Conservation (phyloP, 2,888 invertebrate species). For the Patella ulyssiponensis region DNA sequence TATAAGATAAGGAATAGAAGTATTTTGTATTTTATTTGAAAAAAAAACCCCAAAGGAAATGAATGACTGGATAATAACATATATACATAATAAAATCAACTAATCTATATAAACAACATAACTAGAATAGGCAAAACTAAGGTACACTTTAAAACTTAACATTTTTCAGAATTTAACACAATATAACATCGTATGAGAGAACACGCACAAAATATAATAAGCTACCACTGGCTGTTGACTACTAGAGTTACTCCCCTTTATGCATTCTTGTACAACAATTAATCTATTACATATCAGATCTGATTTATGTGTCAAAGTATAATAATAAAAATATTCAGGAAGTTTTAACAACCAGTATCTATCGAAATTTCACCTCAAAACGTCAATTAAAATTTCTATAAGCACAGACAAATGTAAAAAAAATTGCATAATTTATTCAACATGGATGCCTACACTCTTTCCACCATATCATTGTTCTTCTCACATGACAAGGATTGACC, state of each 20-base stretch:
- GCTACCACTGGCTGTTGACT: constrained; percentile 1
- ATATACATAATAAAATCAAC: background rate
- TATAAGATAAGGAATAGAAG: background rate
- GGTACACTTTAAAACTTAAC: constrained; percentile 13
- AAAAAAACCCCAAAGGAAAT: background rate
- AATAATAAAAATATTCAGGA: too few relatives aligned
- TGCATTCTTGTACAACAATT: background rate
- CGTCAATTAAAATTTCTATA: too few relatives aligned
- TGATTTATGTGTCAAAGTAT: too few relatives aligned
- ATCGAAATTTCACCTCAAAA: too few relatives aligned
- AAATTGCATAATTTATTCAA: too few relatives aligned
- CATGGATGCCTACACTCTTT: too few relatives aligned
- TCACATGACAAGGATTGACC: too few relatives aligned
- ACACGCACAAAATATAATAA: background rate
- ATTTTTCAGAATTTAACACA: constrained; percentile 4
- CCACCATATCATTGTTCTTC: too few relatives aligned
- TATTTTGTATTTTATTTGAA: background rate
- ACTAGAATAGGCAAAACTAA: constrained; percentile 18
- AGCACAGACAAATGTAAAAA: too few relatives aligned
- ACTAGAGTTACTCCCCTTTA: background rate
- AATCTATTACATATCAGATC: too few relatives aligned
- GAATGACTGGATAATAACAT: background rate
- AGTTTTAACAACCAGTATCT: too few relatives aligned
- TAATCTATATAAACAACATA: constrained; percentile 7
- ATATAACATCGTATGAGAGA: background rate